A percentile compares a stretch with the other conserved stretches of the same genome.
Evolutionary conservation across 2,888 invertebrate species (phyloP).

Genomic region (Drosophila mettleri): DNA sequence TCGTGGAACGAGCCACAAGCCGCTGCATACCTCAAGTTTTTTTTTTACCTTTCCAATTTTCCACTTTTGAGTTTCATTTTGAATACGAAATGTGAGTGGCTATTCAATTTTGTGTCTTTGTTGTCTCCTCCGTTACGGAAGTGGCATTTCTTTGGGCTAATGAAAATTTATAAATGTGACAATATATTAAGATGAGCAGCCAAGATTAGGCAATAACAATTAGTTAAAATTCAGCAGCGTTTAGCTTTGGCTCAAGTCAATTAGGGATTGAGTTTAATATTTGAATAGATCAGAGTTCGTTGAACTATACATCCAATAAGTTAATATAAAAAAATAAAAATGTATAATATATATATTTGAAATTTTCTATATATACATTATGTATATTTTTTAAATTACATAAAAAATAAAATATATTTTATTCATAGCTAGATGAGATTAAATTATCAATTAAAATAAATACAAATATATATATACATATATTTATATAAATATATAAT

Average conservation of each 20-base stretch:
- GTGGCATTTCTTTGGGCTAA: neutral
- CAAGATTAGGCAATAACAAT: neutral
- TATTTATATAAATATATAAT: no score
- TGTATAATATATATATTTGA: no score
- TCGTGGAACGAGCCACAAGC: slow-evolving; percentile 41
- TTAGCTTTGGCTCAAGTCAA: neutral
- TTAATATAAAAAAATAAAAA: no score
- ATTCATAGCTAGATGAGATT: no score
- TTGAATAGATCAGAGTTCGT: no score
- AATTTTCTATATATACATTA: no score
- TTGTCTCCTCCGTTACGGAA: neutral
- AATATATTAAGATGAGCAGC: neutral
- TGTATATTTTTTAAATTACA: no score
- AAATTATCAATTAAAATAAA: no score
- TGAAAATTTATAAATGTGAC: neutral
- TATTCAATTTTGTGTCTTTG: neutral
- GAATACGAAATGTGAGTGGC: slow-evolving; percentile 2
- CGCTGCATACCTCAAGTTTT: slow-evolving; percentile 19
- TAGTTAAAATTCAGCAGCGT: neutral
- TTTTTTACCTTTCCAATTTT: neutral
- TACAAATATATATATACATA: no score
- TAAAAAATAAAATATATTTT: no score
- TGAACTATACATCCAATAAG: no score
- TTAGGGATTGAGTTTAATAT: no score
- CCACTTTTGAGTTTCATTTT: neutral